Evolutionary conservation across 2,113 vertebrate genomes (phyloP).

Genomic region (Loxodonta africana): DNA sequence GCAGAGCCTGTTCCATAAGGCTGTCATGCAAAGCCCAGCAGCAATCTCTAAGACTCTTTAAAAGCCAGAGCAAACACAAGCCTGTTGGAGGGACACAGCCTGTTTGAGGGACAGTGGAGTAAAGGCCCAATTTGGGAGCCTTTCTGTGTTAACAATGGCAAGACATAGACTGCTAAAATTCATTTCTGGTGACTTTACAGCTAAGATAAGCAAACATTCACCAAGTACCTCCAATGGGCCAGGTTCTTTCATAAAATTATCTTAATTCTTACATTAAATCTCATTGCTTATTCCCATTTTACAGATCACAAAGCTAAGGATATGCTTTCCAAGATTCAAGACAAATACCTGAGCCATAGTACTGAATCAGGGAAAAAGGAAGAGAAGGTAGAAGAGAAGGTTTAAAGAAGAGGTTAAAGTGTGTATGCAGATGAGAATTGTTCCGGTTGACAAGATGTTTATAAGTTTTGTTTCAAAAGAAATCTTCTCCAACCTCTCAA

Average conservation of each 20-base stretch:
- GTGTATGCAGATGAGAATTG: neutral
- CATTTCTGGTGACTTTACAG: neutral
- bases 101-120: neutral
- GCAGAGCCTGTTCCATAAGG: neutral
- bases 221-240: neutral
- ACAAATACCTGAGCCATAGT: constrained; percentile 53
- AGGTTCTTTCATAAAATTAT: neutral
- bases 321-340: neutral
- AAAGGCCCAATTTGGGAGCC: constrained; percentile 48
- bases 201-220: neutral
- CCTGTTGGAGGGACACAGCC: neutral
- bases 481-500: neutral
- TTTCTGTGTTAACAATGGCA: constrained; percentile 19
- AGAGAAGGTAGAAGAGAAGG: neutral
- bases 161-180: constrained; percentile 38
- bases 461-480: constrained; percentile 55
- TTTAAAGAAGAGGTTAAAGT: neutral
- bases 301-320: neutral
- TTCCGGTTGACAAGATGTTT: neutral
- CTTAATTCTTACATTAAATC: constrained; percentile 46
- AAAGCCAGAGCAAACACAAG: constrained; percentile 36
- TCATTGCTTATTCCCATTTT: neutral
- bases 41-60: constrained; percentile 47
- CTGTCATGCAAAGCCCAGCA: neutral
- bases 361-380: neutral